These are phyloP conservation scores for Ceratina calcarata DNA, from an alignment of 1,140 invertebrate species.

Conservation along the genomic window DNA sequence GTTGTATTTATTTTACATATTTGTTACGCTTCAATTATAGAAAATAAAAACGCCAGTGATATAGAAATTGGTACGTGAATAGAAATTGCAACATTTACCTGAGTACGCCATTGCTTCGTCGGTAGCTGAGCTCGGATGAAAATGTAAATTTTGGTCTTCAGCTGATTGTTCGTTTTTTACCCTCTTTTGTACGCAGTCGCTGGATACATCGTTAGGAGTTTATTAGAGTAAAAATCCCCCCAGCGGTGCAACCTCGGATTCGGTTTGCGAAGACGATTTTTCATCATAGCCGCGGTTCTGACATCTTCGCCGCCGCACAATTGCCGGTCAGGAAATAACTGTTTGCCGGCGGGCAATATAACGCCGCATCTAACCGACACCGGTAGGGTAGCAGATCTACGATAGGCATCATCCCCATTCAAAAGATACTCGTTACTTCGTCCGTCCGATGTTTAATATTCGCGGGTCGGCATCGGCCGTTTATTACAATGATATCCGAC, in stretches of 20 bases:
- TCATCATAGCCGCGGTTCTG: neutral
- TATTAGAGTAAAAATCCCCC: too few relatives aligned
- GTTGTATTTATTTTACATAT: too few relatives aligned
- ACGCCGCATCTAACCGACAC: neutral
- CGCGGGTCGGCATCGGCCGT: conserved; percentile 22
- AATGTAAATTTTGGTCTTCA: too few relatives aligned
- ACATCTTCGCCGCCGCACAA: neutral
- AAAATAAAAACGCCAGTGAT: too few relatives aligned
- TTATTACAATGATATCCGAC: conserved; percentile 34
- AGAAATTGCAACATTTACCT: too few relatives aligned
- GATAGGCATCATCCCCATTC: neutral
- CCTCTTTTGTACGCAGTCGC: too few relatives aligned
- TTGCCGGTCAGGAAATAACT: conserved; percentile 6
- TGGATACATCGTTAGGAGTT: too few relatives aligned
- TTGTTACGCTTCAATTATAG: too few relatives aligned
- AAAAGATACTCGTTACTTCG: conserved; percentile 34
- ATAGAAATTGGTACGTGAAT: too few relatives aligned
- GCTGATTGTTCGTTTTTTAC: too few relatives aligned
- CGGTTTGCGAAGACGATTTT: neutral
- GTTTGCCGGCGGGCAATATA: conserved; percentile 26
- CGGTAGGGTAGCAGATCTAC: neutral
- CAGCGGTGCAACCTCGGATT: neutral
- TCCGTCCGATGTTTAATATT: conserved; percentile 39
- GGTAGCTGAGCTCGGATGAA: too few relatives aligned
- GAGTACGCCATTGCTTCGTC: too few relatives aligned